Conservation (phyloP, 2,797 vertebrate genomes). For the Columba guinea region DNA sequence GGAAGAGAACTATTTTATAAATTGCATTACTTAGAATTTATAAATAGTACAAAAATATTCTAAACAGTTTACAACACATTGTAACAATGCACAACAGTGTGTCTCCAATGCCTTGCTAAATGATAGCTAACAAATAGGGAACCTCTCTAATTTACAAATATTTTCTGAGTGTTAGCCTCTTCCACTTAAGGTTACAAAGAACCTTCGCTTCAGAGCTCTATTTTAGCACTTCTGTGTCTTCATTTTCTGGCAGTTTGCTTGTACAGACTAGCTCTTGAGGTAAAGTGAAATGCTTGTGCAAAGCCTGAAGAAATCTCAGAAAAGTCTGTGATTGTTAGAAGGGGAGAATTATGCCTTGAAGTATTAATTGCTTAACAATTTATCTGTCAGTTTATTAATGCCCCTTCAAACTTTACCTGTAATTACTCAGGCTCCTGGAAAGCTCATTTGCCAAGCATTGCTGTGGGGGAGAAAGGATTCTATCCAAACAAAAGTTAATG, state of each 20-base stretch:
- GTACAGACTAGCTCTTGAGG: background rate
- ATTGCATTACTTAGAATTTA: background rate
- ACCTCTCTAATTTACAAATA: background rate
- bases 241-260: background rate
- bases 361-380: slow-evolving; percentile 50
- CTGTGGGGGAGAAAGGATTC: background rate
- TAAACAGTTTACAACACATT: background rate
- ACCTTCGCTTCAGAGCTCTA: background rate
- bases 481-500: slow-evolving; percentile 14
- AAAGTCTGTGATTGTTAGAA: background rate
- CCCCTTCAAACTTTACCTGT: slow-evolving; percentile 13
- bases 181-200: background rate
- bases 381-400: slow-evolving; percentile 51
- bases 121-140: background rate
- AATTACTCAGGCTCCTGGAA: background rate
- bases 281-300: background rate
- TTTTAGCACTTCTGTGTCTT: background rate
- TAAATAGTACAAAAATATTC: background rate
- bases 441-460: background rate
- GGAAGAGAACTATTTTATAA: background rate
- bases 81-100: background rate
- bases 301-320: background rate
- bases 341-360: background rate
- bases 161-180: background rate
- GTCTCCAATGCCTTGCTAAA: background rate